phyloP scores from a whole-genome alignment of 2,113 vertebrate genomes.

The Dryoscopus gambensis region DNA sequence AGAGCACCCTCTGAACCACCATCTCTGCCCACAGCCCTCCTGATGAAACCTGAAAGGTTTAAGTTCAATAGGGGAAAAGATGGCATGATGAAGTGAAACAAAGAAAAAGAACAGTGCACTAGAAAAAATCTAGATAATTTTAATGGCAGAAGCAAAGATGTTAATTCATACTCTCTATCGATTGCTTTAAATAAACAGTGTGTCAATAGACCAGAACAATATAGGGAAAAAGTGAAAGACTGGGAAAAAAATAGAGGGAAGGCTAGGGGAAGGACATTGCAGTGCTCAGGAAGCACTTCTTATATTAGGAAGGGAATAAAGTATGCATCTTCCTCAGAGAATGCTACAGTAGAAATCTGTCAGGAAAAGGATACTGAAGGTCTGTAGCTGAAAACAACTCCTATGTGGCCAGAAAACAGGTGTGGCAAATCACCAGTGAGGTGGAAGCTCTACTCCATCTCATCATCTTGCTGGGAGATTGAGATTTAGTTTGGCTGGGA shows the following conservation, averaged over 20 bases:
- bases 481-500: not conserved
- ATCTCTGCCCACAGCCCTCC: not conserved
- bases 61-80: not conserved
- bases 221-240: not conserved
- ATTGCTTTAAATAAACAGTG: not conserved
- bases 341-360: not conserved
- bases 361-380: not conserved
- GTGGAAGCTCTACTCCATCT: not conserved
- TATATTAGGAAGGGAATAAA: not conserved
- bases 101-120: not conserved
- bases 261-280: fast-evolving
- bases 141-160: not conserved
- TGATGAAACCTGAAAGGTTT: not conserved
- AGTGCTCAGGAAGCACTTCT: not conserved
- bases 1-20: not conserved
- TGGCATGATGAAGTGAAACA: not conserved
- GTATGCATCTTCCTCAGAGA: not conserved
- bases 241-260: not conserved
- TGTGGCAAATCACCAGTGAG: not conserved
- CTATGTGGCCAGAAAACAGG: not conserved
- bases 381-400: not conserved
- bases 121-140: not conserved
- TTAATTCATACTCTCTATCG: not conserved
- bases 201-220: not conserved
- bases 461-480: not conserved